phyloP scores from a whole-genome alignment of 2,888 invertebrate genomes.

The Acrocera orbiculus region DNA sequence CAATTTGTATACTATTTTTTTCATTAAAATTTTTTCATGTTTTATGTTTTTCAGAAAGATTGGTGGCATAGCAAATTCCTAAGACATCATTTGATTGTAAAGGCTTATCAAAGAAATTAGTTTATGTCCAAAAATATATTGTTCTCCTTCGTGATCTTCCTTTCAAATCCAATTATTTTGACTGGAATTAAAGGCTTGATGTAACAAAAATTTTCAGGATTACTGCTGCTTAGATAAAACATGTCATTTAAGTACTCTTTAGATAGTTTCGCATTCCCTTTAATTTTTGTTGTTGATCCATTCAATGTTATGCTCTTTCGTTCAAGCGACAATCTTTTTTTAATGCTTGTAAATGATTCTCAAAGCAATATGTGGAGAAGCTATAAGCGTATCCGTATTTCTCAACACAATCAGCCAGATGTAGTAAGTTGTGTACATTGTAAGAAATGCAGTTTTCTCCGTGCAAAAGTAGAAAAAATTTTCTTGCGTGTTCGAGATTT shows the following conservation, averaged over 20 bases:
- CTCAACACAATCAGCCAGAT: neutral
- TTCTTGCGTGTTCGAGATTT: neutral
- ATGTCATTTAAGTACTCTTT: too few relatives aligned
- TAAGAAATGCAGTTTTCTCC: neutral
- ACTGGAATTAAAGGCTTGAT: too few relatives aligned
- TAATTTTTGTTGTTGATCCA: too few relatives aligned
- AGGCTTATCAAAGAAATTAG: neutral
- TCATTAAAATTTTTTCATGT: too few relatives aligned
- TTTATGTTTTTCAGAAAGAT: too few relatives aligned
- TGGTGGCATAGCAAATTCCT: too few relatives aligned
- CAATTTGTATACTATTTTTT: too few relatives aligned
- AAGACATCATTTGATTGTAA: neutral
- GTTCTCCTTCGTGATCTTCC: neutral
- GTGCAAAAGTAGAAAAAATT: neutral
- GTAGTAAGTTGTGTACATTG: neutral
- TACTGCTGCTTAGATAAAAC: too few relatives aligned
- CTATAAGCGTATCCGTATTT: neutral
- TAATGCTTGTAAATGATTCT: neutral
- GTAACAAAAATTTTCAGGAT: too few relatives aligned
- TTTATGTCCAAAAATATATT: neutral
- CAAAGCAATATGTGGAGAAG: conserved; percentile 1
- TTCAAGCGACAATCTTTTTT: conserved; percentile 3
- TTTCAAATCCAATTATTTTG: neutral
- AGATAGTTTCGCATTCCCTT: too few relatives aligned
- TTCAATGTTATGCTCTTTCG: too few relatives aligned